Evolutionary conservation across 2,113 vertebrate species (phyloP).

Genomic region (Laterallus jamaicensis): DNA sequence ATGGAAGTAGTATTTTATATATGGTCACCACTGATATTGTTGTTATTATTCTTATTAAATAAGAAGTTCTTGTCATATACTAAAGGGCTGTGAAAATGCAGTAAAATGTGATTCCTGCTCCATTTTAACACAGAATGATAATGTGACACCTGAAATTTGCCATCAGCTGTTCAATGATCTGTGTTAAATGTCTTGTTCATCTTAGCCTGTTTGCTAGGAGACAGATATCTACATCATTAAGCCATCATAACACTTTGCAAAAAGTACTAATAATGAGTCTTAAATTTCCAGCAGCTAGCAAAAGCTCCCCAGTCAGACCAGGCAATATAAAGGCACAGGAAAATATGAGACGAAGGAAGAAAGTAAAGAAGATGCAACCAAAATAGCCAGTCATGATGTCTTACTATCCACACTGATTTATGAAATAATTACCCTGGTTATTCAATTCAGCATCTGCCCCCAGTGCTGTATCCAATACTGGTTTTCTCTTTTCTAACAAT

Average conservation of each 20-base stretch:
- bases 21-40: not conserved
- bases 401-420: not conserved
- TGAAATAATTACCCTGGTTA: not conserved
- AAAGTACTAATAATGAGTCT: not conserved
- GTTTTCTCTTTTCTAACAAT: not conserved
- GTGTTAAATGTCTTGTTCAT: not conserved
- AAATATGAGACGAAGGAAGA: not conserved
- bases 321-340: not conserved
- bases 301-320: not conserved
- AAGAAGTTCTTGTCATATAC: not conserved
- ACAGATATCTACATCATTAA: not conserved
- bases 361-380: not conserved
- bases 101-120: not conserved
- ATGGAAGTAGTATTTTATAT: not conserved
- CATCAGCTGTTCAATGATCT: not conserved
- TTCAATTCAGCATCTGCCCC: not conserved
- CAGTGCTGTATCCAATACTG: not conserved
- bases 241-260: not conserved
- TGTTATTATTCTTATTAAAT: not conserved
- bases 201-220: not conserved
- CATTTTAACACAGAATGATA: not conserved
- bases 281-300: not conserved
- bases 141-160: not conserved
- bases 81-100: not conserved
- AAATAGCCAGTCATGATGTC: not conserved